Conservation (phyloP, 2,797 vertebrate species). For the Pagetopsis macropterus region DNA sequence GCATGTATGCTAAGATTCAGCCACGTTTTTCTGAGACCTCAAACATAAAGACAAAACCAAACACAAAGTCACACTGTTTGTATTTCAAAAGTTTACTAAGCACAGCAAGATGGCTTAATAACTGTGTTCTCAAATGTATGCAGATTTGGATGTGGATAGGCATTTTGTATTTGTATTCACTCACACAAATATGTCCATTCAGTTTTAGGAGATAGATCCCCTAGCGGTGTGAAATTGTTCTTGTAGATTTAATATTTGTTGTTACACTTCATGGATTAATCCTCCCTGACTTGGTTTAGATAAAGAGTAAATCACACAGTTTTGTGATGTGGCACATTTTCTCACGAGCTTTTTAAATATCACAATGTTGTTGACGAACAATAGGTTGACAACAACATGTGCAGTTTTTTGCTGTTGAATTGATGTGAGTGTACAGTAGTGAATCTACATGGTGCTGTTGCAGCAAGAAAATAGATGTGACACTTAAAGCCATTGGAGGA, state of each 20-base stretch:
- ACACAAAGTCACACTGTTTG: neutral
- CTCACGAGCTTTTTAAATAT: neutral
- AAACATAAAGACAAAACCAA: neutral
- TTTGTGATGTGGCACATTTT: slow-evolving; percentile 6
- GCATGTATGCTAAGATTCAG: neutral
- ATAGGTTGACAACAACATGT: neutral
- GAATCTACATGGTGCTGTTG: slow-evolving; percentile 8
- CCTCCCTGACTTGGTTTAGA: slow-evolving; percentile 1
- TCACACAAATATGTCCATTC: neutral
- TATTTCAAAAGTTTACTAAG: neutral
- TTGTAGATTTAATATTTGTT: slow-evolving; percentile 12
- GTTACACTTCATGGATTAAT: neutral
- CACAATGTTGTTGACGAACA: slow-evolving; percentile 4
- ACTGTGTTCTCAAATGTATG: neutral
- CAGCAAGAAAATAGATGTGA: slow-evolving; percentile 3
- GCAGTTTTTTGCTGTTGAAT: neutral
- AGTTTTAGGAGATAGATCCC: slow-evolving; percentile 2
- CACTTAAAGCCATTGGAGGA: slow-evolving; percentile 14
- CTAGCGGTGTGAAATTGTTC: slow-evolving; percentile 7
- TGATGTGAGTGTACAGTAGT: neutral
- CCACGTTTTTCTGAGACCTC: neutral
- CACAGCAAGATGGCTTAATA: neutral
- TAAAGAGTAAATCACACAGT: neutral
- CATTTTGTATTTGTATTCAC: slow-evolving; percentile 8
- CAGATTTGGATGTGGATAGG: neutral